These are phyloP conservation scores for Conger conger DNA, from an alignment of 2,113 vertebrate species.

Conservation along the genomic window DNA sequence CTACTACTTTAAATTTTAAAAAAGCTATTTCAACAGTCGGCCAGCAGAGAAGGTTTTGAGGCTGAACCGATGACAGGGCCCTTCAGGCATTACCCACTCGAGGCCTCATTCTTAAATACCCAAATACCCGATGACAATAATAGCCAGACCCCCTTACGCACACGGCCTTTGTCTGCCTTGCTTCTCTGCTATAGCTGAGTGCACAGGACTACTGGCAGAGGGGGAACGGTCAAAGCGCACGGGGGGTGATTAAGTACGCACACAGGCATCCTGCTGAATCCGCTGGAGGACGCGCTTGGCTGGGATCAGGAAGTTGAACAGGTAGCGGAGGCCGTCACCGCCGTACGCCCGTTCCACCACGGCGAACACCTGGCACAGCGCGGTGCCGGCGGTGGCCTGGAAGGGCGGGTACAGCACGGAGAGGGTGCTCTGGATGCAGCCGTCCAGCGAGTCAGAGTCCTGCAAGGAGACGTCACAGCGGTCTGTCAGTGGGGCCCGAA, in stretches of 20 bases:
- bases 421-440: slow-evolving; percentile 67
- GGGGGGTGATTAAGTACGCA: slow-evolving; percentile 60
- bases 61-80: neutral
- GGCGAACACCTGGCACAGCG: slow-evolving; percentile 77
- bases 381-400: slow-evolving; percentile 60
- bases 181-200: no score
- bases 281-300: slow-evolving; percentile 71
- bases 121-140: slow-evolving; percentile 3
- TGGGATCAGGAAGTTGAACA: slow-evolving; percentile 74
- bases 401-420: slow-evolving; percentile 68
- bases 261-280: slow-evolving; percentile 77
- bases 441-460: slow-evolving; percentile 76
- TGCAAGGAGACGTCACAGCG: slow-evolving; percentile 32
- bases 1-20: no score
- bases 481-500: no score
- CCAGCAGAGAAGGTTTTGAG: neutral
- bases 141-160: neutral
- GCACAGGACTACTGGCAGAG: no score
- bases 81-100: neutral
- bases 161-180: neutral
- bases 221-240: neutral
- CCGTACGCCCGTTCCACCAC: slow-evolving; percentile 74
- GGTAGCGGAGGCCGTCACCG: slow-evolving; percentile 75
- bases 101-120: slow-evolving; percentile 7
- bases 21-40: neutral